Evolutionary conservation across 2,888 invertebrate species (phyloP), one percentile per base, ranked within the genome.

Genomic region (Thumatha senex): DNA sequence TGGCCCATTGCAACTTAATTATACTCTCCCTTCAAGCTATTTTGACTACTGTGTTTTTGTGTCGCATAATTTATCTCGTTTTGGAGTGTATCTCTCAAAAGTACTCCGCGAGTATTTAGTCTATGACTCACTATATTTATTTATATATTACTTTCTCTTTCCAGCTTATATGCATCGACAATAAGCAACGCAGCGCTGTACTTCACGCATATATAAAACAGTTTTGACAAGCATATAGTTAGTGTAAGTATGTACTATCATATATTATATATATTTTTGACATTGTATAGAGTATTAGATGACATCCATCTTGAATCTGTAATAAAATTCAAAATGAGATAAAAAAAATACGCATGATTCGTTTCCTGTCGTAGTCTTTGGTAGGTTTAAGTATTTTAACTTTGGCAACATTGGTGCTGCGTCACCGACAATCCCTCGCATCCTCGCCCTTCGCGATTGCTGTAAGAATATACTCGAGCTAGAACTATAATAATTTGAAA

Each of bases 141-240:
- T 48, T 7, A 8, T 24, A 24, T 24, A 8, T 7, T 31, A 8
- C 11, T 10, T 31, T 64, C 48, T 54, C 14, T 80, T 84, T 82
- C 0, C 86, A 87, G 89, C 85, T 85, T 86, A 80, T 74, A 78
- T 76, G 83, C 85, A 79, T 82, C 80, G 89, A 89, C 87, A 87
- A 88, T 89, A 88, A 87, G 74, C 71, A 72, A 65, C 62, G 78
- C 74, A 67, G 58, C 67, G 71, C 70, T 56, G 55, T 59, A 46
- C 59, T 62, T 56, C 66, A 57, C 53, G 54, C 63, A 51, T 34
- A 58, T 54, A 67, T 40, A 50, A 7, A 48, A 43, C 52, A 53
- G 50, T 57, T 61, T 59, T 73, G 67, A 74, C 67, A 64, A 62
- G 58, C 58, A 66, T 61, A 59, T 72, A 70, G 61, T 36, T 76